Evolutionary conservation across 2,888 invertebrate genomes (phyloP).

Genomic region (Cerceris rybyensis): DNA sequence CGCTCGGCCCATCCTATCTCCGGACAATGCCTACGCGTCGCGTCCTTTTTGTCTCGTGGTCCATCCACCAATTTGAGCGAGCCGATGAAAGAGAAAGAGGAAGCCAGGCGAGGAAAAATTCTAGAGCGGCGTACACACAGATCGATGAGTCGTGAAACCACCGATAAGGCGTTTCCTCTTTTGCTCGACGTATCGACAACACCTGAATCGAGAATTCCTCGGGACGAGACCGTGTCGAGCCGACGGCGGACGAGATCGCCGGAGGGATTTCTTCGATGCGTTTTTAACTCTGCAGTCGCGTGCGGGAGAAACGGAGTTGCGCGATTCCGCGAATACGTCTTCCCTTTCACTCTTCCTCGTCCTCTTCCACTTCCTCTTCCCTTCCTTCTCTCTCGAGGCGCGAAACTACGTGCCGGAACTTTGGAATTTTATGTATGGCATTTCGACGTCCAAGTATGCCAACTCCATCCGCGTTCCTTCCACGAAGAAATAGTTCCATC

Average conservation of each 20-base stretch:
- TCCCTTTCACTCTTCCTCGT: no score
- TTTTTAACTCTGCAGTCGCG: conserved; percentile 11
- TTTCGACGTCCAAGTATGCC: conserved; percentile 70
- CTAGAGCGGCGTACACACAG: conserved; percentile 24
- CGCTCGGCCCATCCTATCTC: conserved; percentile 17
- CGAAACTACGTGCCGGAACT: conserved; percentile 70
- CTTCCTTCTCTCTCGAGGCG: conserved; percentile 23
- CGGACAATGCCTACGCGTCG: conserved; percentile 42
- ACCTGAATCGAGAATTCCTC: no score
- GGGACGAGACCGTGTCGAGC: not conserved
- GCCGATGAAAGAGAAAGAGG: not conserved
- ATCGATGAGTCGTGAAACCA: conserved; percentile 54
- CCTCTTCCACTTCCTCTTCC: no score
- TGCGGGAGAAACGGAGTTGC: conserved; percentile 26
- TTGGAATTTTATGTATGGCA: conserved; percentile 75
- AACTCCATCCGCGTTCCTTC: conserved; percentile 55
- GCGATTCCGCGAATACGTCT: conserved; percentile 49
- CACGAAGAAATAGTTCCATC: conserved; percentile 73
- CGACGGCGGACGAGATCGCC: not conserved
- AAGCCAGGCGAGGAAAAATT: not conserved
- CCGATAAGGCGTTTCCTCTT: conserved; percentile 36
- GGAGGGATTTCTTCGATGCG: not conserved
- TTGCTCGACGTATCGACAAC: conserved; percentile 5
- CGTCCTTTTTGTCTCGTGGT: conserved; percentile 23
- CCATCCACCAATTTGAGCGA: not conserved